Base-by-base conservation (phyloP, 1,140 invertebrate species). In the Ericerus pela region DNA sequence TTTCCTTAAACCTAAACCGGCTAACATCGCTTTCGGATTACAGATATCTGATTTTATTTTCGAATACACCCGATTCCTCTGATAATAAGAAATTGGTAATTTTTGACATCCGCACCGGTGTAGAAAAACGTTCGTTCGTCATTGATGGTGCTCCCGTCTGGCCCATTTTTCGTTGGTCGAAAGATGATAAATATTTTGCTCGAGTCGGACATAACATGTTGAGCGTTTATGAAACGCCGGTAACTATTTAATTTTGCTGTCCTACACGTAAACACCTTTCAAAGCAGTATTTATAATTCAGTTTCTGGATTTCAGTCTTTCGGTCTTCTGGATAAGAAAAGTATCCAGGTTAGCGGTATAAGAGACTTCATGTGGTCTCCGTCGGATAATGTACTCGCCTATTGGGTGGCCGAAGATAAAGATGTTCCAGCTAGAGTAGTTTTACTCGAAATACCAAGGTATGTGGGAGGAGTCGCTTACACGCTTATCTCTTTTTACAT, bases 321-420 rank as follows among this genome's bases (percentile, higher is more conserved):
- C 72, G 87, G 84, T 62, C 70, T 98, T 22, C 70, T 96, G 0
- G 91, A 96, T 55, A 91, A 95, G 68, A 96, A 96, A 67, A 93
- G 89, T 62, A 82, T 97, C 53, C 96, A 94, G 68, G 86, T 96
- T 26, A 75, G 79, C 8, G 90, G 88, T 31, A 89, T 96, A 51
- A 79, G 85, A 61, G 92, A 96, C 67, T 99, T 99, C 69, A 85
- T 84, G 61, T 99, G 95, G 95, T 97, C 93, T 14, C 95, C 96
- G 0, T 90, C 91, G 11, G 91, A 97, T 65, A 96, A 96, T 66
- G 77, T 92, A 27, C 77, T 99, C 28, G 93, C 93, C 4, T 98
- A 96, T 68, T 99, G 95, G 93, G 89, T 96, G n/a, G 89, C 90
- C 16, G 96, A 98, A 73, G 87, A 96, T 64, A 90, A 92, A 67